Base-by-base conservation (phyloP, 2,888 invertebrate genomes). In the Tiphia femorata region DNA sequence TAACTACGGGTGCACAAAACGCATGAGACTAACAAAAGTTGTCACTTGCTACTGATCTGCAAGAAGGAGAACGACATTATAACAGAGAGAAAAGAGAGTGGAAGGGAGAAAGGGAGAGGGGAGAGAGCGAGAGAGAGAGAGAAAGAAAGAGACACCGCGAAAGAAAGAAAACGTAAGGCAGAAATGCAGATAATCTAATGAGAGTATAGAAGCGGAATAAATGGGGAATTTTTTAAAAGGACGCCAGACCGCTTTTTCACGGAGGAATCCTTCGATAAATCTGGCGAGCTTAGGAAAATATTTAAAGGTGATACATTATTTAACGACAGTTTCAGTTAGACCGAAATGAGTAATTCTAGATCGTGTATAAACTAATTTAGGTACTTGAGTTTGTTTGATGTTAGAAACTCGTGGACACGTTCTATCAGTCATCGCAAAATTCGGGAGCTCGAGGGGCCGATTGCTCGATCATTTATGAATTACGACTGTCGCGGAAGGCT, bases 361-460 rank as follows among this genome's bases (percentile, higher is more conserved):
- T 42, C 49, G 46, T 62, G 61, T 62, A 58, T 61, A 56, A 59
- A 63, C 58, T 62, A 67, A 64, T 59, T 65, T 61, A 65, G 62
- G 49, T 29, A 38, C 60, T 75, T 75, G 43, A 54, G 64, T 73
- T 75, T 64, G 65, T 75, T 76, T 73, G 64, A 67, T 65, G 70
- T 75, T 67, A 59, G 70, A 61, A 53, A 63, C 59, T 63, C 61
- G 62, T 55, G 64, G 62, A 51, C 56, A 58, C 62, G 60, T 63
- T 57, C 60, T 50, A 48, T 66, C 59, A n/a, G 59, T 66, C 59
- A 60, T 62, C 62, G 44, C n/a, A n/a, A n/a, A n/a, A n/a, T n/a
- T n/a, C n/a, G n/a, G n/a, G n/a, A n/a, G n/a, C n/a, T n/a, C n/a
- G n/a, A n/a, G n/a, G n/a, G n/a, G n/a, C n/a, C n/a, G n/a, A n/a